Conservation (phyloP, 2,113 vertebrate genomes). For the Eonycteris spelaea region DNA sequence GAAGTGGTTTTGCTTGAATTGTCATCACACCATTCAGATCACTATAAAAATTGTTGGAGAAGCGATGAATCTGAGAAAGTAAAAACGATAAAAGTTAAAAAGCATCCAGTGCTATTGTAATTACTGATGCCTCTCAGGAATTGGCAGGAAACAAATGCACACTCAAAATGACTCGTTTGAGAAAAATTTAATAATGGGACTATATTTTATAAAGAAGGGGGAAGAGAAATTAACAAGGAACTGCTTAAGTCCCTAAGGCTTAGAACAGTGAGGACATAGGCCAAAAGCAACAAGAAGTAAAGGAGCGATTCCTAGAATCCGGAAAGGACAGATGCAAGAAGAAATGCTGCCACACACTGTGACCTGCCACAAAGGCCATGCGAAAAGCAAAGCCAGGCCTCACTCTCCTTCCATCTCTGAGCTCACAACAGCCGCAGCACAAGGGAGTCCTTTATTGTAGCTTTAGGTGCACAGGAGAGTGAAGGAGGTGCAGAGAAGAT, state of each 20-base stretch:
- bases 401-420: neutral
- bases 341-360: neutral
- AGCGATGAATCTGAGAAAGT: conserved; percentile 75
- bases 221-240: neutral
- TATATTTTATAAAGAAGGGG: neutral
- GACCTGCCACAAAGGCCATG: too few species aligned
- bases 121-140: neutral
- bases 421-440: neutral
- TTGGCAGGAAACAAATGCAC: neutral
- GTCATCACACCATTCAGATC: conserved; percentile 90
- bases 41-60: conserved; percentile 79
- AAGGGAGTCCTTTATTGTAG: neutral
- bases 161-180: neutral
- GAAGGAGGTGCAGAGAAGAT: neutral
- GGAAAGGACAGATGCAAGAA: neutral
- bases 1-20: conserved; percentile 89
- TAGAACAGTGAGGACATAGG: neutral
- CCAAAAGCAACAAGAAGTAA: neutral
- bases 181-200: neutral
- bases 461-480: neutral
- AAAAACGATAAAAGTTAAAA: neutral
- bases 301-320: neutral
- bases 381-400: neutral
- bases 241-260: neutral
- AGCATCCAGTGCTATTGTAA: neutral